Evolutionary conservation across 2,113 vertebrate genomes (phyloP), one percentile per base, ranked within the genome.

Genomic region (Acrocephalus kingi): DNA sequence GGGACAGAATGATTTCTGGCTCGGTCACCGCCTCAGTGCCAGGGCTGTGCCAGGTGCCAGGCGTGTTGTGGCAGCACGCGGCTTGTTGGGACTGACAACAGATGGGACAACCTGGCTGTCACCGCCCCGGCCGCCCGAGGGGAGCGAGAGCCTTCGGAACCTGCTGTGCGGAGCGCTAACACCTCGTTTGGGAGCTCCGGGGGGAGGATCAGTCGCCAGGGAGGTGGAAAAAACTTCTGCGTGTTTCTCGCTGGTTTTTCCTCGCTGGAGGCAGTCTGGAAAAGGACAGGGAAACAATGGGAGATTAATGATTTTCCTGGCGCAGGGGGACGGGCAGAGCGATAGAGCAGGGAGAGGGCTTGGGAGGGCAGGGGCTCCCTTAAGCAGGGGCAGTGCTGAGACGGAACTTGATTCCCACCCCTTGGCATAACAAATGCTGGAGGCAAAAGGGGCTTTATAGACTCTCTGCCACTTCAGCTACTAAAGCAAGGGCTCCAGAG

Each of bases 11-110:
- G 3, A 48, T 35, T 33, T 56, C 73, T 22, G 61, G 62, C 73
- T 83, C 11, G 5, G 89, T 48, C 91, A 37, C 55, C 62, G 54
- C 30, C 51, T 14, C 19, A 1, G 45, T 2, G 16, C 43, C 80
- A 20, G 15, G 39, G 46, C 28, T 19, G 54, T 61, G 49, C 77
- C 14, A 13, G 86, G 68, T 59, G 49, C 77, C 15, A 12, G 87
- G 68, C 8, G 75, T 85, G 87, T 87, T 95, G 91, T 61, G 71
- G 90, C 97, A 97, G 97, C 97, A 94, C 1, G 1, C 1, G 2
- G 25, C 39, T 80, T 68, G 97, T 90, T 79, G 76, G 45, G 31
- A 79, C 86, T 81, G 88, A 92, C 63, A 91, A 80, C 94, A 93
- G 84, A 92, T 0, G 35, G 83, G 95, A 51, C 82, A 48, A 0